Base-by-base conservation (phyloP, 2,888 invertebrate species). In the Heliconius charithonia region DNA sequence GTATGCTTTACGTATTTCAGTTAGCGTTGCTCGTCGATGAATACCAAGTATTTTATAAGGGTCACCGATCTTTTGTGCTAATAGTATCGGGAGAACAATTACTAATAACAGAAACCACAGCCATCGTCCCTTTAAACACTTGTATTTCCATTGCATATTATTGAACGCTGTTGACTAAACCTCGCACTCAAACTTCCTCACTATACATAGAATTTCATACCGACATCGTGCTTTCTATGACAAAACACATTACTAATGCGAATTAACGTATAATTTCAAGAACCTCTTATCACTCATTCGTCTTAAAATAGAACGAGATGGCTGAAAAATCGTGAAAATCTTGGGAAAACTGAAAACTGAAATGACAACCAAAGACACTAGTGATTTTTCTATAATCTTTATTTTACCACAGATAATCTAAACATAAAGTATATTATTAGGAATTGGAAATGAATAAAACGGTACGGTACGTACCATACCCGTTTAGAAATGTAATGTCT, bases 1-100 rank as follows among this genome's bases (percentile, higher is more conserved):
- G 89, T 99, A 99, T 6, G 98, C 97, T 90, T 97, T 97, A 83
- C 98, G 96, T 84, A 99, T 98, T 86, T 99, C 98, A 83, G 96
- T 96, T 69, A 96, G 89, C n/a, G 96, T 96, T 16, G 98, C 97
- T 86, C 96, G 96, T 84, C 96, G 96, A 84, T 96, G 95, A 70
- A 99, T 95, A 12, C 98, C 98, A 80, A 99, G 95, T 87, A 97
- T 97, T 91, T 97, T 96, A 91, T 98, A 98, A 10, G 98, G 98
- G 95, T 98, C 97, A 91, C 96, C 96, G 87, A 96, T 94, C 83
- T 96, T 93, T 86, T 94, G 94, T n/a, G 92, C 89, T 16, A 85
- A 81, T 27, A 89, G 84, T 76, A 92, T 79, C 66, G 89, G 86
- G 77, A 88, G 88, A 73, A 91, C 83, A 32, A 87, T 83, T 73